These are phyloP conservation scores for Leuciscus waleckii DNA, from an alignment of 2,797 vertebrate species.

Conservation along the genomic window DNA sequence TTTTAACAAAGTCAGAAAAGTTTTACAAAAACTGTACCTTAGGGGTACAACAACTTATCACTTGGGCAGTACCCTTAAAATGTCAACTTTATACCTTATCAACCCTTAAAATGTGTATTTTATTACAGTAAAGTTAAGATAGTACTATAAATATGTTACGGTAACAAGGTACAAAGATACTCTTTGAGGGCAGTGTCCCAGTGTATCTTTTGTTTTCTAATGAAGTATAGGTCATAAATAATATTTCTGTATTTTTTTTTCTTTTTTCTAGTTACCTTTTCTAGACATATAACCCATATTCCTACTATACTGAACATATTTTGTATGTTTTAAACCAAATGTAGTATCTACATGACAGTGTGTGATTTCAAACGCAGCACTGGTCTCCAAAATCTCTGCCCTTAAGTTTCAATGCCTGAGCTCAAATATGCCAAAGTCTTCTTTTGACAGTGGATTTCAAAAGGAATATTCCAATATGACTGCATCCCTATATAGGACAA, in stretches of 20 bases:
- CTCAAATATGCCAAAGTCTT: background rate
- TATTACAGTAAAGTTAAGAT: background rate
- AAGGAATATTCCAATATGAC: background rate
- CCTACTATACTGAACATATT: background rate
- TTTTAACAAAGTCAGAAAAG: too few relatives aligned
- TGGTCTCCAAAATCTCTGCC: background rate
- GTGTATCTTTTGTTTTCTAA: background rate
- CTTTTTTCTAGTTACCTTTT: too few relatives aligned
- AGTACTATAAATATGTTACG: background rate
- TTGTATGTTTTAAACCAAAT: too few relatives aligned
- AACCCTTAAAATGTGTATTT: too few relatives aligned
- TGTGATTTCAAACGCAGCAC: too few relatives aligned
- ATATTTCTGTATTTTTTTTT: too few relatives aligned
- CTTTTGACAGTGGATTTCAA: background rate
- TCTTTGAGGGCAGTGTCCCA: background rate
- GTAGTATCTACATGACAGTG: too few relatives aligned
- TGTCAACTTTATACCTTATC: too few relatives aligned
- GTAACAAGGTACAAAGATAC: background rate
- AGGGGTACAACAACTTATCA: too few relatives aligned
- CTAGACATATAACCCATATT: too few relatives aligned
- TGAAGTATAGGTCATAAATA: background rate
- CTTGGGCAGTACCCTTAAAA: too few relatives aligned
- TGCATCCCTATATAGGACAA: background rate
- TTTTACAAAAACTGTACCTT: too few relatives aligned
- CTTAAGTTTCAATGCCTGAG: background rate